Evolutionary conservation across 2,113 vertebrate species (phyloP), one percentile per base, ranked within the genome.

Genomic region (Planiliza haematocheilus): DNA sequence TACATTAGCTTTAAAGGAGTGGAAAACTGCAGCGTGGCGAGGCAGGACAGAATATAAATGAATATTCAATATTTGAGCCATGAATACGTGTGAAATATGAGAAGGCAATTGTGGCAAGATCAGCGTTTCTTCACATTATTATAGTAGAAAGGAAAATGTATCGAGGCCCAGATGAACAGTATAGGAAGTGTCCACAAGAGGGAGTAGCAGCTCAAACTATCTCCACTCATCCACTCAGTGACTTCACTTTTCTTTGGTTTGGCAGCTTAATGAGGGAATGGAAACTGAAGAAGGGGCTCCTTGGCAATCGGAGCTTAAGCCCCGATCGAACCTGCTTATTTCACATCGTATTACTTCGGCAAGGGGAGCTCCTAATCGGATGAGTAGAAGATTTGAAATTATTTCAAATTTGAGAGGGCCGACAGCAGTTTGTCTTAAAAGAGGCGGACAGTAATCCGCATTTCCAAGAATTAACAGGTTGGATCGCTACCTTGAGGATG

Each of bases 401-500:
- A 70, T 82, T 65, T 61, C 7, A 14, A 38, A 83, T 78, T 64
- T 52, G 5, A 81, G 9, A 55, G 11, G 17, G 34, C 14, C 9
- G 70, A 84, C 52, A 72, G 59, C 59, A 62, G 70, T 65, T 83
- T 57, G 71, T 81, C 78, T 60, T 80, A 53, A 90, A 83, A 83
- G 58, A 52, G 45, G 41, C 4, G 0, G 89, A 91, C 88, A 83
- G 74, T 89, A 86, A 89, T 88, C 83, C 80, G 64, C 13, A 10
- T 79, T 85, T 83, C 49, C 48, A 69, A 48, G 59, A 81, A 69
- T 88, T 83, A 62, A 45, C 24, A 64, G 20, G 42, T 30, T 48
- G 52, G 65, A 69, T 34, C 18, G 1, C 0, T 96, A 99, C 98
- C 97, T 99, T 98, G 42, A 99, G 92, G 91, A 99, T 96, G 8